Conservation (phyloP, 2,888 invertebrate species). For the Limnephilus rhombicus region DNA sequence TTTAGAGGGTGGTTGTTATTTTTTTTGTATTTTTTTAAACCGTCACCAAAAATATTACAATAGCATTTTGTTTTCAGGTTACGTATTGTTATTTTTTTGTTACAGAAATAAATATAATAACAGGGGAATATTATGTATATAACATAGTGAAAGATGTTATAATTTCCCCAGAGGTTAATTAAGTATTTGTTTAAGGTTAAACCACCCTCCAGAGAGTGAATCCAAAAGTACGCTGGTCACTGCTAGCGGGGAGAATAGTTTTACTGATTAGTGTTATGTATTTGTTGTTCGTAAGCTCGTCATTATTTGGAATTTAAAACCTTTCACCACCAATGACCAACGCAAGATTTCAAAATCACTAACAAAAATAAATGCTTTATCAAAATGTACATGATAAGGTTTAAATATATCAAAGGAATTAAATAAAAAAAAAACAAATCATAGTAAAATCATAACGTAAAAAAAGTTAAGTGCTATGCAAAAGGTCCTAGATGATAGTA, state of each 20-base stretch:
- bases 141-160: background rate
- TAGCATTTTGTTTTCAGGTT: constrained; percentile 1
- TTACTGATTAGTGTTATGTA: background rate
- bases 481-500: constrained; percentile 19
- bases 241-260: background rate
- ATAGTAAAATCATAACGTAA: background rate
- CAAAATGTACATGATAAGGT: constrained; percentile 21
- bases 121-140: background rate
- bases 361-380: constrained; percentile 22
- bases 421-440: constrained; percentile 10
- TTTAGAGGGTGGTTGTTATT: constrained; percentile 28
- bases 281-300: background rate
- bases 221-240: constrained; percentile 9
- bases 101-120: background rate
- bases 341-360: constrained; percentile 35
- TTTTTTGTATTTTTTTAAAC: constrained; percentile 6
- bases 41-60: constrained; percentile 28
- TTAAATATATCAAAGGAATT: background rate
- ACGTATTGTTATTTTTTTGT: constrained; percentile 12
- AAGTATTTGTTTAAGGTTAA: background rate
- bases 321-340: constrained; percentile 11
- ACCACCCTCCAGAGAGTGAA: constrained; percentile 25
- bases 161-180: background rate
- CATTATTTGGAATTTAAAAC: constrained; percentile 2
- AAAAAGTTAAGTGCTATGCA: background rate